These are phyloP conservation scores for Semnopithecus entellus DNA, from an alignment of 2,113 vertebrate genomes.

Conservation along the genomic window DNA sequence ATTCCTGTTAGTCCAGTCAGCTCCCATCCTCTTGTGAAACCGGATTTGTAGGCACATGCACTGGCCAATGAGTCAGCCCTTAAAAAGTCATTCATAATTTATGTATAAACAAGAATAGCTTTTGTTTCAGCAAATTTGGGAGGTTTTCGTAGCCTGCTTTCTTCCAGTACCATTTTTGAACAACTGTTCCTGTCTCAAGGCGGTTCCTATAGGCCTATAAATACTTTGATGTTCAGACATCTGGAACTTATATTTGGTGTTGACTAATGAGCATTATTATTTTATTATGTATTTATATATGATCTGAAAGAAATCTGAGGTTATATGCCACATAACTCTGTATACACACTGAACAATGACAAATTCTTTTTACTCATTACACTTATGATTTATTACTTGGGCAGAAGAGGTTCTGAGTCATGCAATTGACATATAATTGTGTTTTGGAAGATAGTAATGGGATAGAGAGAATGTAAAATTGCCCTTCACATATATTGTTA, in stretches of 20 bases:
- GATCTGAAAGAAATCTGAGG: conserved; percentile 79
- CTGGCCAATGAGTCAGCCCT: conserved; percentile 70
- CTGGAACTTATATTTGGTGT: conserved; percentile 70
- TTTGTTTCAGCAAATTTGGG: conserved; percentile 57
- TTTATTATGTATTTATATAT: conserved; percentile 74
- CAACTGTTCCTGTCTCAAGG: conserved; percentile 70
- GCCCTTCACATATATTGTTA: conserved; percentile 44
- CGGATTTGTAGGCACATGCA: conserved; percentile 71
- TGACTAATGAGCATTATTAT: conserved; percentile 59
- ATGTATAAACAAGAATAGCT: conserved; percentile 63
- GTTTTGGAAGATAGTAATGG: conserved; percentile 69
- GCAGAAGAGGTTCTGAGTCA: conserved; percentile 69
- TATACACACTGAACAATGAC: conserved; percentile 58
- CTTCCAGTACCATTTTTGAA: conserved; percentile 48
- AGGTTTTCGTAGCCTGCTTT: conserved; percentile 52
- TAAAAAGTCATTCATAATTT: conserved; percentile 70
- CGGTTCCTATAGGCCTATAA: conserved; percentile 66
- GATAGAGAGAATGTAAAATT: conserved; percentile 49
- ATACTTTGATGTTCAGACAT: conserved; percentile 63
- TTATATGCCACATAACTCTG: conserved; percentile 59
- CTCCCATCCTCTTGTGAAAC: conserved; percentile 70
- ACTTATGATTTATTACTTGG: conserved; percentile 64
- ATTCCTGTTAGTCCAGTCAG: conserved; percentile 62
- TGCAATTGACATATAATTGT: conserved; percentile 65
- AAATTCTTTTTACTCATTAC: conserved; percentile 67